Evolutionary conservation across 2,888 invertebrate genomes (phyloP).

Genomic region (Dolomedes plantarius): DNA sequence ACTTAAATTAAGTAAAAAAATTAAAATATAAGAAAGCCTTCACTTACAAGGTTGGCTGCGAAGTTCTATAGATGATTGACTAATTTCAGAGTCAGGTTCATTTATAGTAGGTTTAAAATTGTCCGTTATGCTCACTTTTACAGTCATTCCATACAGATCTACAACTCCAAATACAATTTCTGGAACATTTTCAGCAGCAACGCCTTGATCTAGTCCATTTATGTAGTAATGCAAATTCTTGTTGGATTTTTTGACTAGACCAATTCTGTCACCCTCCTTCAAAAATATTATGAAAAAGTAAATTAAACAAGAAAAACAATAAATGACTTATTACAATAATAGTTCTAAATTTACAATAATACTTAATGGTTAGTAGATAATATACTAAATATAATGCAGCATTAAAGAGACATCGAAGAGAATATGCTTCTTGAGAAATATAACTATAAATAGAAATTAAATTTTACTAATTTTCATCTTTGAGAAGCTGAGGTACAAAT

Average conservation of each 20-base stretch:
- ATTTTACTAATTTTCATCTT: too few relatives aligned
- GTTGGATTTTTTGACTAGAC: constrained; percentile 90
- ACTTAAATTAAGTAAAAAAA: too few relatives aligned
- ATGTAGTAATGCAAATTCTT: constrained; percentile 93
- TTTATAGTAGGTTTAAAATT: constrained; percentile 49
- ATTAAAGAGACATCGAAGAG: too few relatives aligned
- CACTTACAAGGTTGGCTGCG: constrained; percentile 13
- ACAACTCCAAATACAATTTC: constrained; percentile 94
- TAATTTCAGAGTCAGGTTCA: constrained; percentile 45
- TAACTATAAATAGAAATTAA: too few relatives aligned
- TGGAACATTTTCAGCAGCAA: constrained; percentile 90
- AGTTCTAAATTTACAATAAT: too few relatives aligned
- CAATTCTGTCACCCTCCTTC: constrained; percentile 89
- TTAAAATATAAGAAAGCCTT: too few relatives aligned
- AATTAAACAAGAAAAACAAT: too few relatives aligned
- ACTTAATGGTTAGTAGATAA: too few relatives aligned
- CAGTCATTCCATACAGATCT: constrained; percentile 96
- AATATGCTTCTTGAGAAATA: too few relatives aligned
- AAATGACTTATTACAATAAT: too few relatives aligned
- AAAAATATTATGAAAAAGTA: neutral
- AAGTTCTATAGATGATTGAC: constrained; percentile 21
- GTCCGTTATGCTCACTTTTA: constrained; percentile 89
- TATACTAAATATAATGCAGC: too few relatives aligned
- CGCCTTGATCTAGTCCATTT: constrained; percentile 90
- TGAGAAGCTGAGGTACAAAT: too few relatives aligned